Percentiles rank a stretch among this genome's conserved stretches.
Evolutionary conservation across 2,797 vertebrate genomes (phyloP).

Genomic region (Pristis pectinata): DNA sequence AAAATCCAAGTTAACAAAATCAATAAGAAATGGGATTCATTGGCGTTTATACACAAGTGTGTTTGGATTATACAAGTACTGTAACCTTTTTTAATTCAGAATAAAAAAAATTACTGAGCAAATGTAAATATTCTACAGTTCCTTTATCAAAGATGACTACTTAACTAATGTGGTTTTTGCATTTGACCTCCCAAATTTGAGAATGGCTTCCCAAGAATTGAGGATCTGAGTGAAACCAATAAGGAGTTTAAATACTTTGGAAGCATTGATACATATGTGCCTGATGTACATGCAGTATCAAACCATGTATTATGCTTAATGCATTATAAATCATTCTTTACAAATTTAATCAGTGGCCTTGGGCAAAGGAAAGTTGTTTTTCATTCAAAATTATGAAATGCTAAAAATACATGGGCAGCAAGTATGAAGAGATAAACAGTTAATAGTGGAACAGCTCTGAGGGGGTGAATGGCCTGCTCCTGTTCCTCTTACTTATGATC

Average conservation of each 20-base stretch:
- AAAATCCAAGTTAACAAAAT: constrained; percentile 24
- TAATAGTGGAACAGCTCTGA: too few species aligned
- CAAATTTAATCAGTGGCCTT: too few species aligned
- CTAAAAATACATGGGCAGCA: too few species aligned
- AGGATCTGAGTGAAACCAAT: neutral
- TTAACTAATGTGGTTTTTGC: neutral
- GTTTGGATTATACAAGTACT: constrained; percentile 30
- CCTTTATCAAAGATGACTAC: constrained; percentile 11
- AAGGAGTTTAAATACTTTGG: neutral
- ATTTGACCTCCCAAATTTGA: neutral
- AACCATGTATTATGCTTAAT: neutral
- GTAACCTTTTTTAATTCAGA: constrained; percentile 35
- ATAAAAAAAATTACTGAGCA: constrained; percentile 30
- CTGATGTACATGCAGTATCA: neutral
- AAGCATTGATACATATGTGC: neutral
- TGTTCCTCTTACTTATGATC: too few species aligned
- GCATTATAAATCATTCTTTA: neutral
- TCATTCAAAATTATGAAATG: too few species aligned
- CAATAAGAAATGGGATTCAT: neutral
- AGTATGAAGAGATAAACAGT: too few species aligned
- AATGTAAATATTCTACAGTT: constrained; percentile 26
- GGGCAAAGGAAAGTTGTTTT: neutral
- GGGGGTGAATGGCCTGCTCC: too few species aligned
- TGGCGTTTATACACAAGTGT: constrained; percentile 33
- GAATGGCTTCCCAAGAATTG: neutral